phyloP scores from a whole-genome alignment of 2,113 vertebrate species.

The Laticauda colubrina region DNA sequence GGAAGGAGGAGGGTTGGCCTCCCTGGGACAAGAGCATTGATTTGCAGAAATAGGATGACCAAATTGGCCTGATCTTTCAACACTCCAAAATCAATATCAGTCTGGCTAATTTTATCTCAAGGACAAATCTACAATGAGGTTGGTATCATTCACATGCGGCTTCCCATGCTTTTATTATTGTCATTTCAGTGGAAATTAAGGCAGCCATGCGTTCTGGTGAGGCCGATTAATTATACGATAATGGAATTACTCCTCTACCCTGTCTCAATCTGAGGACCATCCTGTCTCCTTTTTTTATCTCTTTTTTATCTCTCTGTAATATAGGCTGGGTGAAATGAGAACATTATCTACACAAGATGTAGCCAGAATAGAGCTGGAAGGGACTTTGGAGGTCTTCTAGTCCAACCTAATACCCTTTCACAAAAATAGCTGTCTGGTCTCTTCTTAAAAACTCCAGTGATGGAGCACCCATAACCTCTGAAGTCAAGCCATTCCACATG shows the following conservation, averaged over 20 bases:
- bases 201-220: not conserved
- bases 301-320: not conserved
- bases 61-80: not conserved
- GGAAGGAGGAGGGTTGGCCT: not conserved
- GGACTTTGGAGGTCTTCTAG: not conserved
- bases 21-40: not conserved
- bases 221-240: not conserved
- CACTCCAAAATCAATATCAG: slow-evolving; percentile 1
- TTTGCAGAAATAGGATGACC: not conserved
- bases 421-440: too few species aligned
- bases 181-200: not conserved
- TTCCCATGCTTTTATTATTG: not conserved
- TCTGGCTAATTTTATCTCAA: not conserved
- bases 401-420: not conserved
- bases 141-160: not conserved
- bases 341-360: not conserved
- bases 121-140: not conserved
- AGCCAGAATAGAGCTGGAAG: not conserved
- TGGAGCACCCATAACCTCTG: not conserved
- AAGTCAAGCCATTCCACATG: too few species aligned
- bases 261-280: not conserved
- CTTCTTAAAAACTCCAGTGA: not conserved
- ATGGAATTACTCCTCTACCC: not conserved
- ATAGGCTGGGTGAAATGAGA: not conserved
- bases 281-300: not conserved